Evolutionary conservation across 1,140 invertebrate species (phyloP).

Genomic region (Zaprionus inermis): DNA sequence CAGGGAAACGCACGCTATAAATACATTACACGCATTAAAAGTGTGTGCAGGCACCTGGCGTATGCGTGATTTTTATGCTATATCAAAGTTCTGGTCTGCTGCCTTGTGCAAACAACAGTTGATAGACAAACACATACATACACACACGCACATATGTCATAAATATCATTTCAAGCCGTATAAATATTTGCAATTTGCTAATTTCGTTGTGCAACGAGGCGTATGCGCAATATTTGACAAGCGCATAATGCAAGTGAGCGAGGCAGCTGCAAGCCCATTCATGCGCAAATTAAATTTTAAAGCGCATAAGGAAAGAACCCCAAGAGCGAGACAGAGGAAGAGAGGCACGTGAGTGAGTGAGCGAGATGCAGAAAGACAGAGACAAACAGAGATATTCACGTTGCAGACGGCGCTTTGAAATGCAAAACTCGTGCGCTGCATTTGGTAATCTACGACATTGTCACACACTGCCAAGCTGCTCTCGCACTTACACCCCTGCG

Average conservation of each 20-base stretch:
- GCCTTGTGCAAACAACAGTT: constrained; percentile 21
- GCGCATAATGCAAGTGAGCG: constrained; percentile 15
- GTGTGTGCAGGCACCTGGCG: constrained; percentile 56
- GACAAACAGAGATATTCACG: constrained; percentile 41
- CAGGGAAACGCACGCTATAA: constrained; percentile 58
- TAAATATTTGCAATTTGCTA: constrained; percentile 71
- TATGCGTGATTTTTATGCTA: constrained; percentile 52
- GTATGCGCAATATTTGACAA: constrained; percentile 38
- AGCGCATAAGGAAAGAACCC: constrained; percentile 13
- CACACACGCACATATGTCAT: background rate
- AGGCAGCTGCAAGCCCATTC: constrained; percentile 15
- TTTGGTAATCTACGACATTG: constrained; percentile 70
- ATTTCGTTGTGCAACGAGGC: constrained; percentile 55
- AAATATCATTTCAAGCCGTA: constrained; percentile 55
- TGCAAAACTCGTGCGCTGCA: constrained; percentile 53
- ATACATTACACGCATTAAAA: constrained; percentile 54
- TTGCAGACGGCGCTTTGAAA: constrained; percentile 37
- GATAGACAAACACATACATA: constrained; percentile 14
- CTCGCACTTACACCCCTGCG: background rate
- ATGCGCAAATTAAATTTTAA: constrained; percentile 58
- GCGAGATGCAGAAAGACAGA: background rate
- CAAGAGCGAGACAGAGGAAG: background rate
- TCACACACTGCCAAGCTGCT: constrained; percentile 38
- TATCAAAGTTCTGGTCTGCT: background rate
- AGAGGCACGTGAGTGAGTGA: background rate